These are phyloP conservation scores for Melieria picta DNA, from an alignment of 2,888 invertebrate species.

Conservation along the genomic window DNA sequence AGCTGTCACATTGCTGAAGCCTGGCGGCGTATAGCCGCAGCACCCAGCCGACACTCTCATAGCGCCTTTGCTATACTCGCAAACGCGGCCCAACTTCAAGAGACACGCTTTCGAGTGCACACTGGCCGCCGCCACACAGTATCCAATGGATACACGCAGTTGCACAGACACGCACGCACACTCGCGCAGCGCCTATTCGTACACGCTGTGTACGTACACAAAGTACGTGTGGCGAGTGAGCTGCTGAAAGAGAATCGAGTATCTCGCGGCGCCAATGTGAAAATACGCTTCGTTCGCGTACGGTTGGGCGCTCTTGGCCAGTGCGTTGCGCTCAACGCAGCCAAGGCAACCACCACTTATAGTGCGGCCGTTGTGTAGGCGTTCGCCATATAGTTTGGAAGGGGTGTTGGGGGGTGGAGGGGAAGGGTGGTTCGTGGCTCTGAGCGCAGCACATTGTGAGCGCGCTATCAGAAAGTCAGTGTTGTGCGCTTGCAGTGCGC, in stretches of 20 bases:
- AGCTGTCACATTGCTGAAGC: no score
- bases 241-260: not conserved
- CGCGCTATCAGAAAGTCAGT: no score
- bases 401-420: no score
- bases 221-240: slow-evolving; percentile 36
- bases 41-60: no score
- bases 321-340: not conserved
- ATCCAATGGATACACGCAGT: not conserved
- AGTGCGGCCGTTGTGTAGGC: not conserved
- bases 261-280: not conserved
- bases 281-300: no score
- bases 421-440: not conserved
- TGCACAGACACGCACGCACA: slow-evolving; percentile 42
- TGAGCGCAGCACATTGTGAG: no score
- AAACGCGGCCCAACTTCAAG: no score
- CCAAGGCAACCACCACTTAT: not conserved
- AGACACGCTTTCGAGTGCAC: no score
- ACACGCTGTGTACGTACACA: slow-evolving; percentile 41
- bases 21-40: no score
- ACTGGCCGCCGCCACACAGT: not conserved
- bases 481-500: not conserved
- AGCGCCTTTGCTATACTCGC: no score
- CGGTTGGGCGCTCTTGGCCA: not conserved
- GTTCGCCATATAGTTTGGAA: no score
- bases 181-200: slow-evolving; percentile 7